phyloP scores from a whole-genome alignment of 2,113 vertebrate genomes.

The Stictonetta naevosa region DNA sequence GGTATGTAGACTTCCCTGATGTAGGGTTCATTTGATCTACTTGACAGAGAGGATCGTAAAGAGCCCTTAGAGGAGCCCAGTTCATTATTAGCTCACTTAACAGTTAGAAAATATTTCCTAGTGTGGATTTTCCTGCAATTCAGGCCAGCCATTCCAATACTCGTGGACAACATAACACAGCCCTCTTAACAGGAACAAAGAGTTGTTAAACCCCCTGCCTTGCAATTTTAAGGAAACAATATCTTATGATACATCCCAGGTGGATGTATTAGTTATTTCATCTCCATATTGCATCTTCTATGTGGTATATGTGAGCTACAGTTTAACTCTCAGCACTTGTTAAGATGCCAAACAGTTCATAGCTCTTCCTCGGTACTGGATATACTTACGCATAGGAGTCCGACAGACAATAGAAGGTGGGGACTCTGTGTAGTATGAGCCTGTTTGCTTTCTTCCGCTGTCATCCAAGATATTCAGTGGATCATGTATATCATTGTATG shows the following conservation, averaged over 20 bases:
- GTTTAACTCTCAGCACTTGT: background rate
- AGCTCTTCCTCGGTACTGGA: background rate
- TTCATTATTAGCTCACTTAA: background rate
- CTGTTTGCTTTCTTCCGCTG: constrained; percentile 80
- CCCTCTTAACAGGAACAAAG: background rate
- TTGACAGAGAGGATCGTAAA: background rate
- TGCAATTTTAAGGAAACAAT: background rate
- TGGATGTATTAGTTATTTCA: background rate
- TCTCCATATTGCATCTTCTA: background rate
- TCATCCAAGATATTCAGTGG: constrained; percentile 95
- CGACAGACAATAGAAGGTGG: constrained; percentile 76
- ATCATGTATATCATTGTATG: constrained; percentile 90
- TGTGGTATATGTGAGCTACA: background rate
- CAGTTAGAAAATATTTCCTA: background rate
- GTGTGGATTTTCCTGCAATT: background rate
- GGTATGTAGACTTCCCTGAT: background rate
- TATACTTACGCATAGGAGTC: constrained; percentile 77
- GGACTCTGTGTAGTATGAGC: constrained; percentile 82
- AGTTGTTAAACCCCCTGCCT: background rate
- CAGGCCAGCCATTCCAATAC: background rate
- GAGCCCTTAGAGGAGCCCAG: background rate
- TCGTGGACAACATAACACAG: background rate
- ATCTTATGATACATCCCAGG: background rate
- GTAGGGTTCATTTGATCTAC: background rate
- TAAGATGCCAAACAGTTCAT: background rate